phyloP scores from a whole-genome alignment of 2,113 vertebrate species.

The Syngnathus typhle region DNA sequence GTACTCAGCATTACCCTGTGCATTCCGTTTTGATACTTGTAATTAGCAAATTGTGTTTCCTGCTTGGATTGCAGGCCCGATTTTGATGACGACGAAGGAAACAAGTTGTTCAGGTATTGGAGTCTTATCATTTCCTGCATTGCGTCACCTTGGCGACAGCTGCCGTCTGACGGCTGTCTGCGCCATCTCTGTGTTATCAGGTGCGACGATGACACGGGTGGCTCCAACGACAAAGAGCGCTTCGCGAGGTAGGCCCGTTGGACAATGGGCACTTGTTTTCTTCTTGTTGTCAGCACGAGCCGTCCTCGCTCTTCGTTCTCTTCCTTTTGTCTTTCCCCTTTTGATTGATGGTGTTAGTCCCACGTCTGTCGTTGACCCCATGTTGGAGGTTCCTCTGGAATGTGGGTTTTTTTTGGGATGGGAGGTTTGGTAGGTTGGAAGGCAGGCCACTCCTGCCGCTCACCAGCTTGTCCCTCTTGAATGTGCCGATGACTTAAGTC shows the following conservation, averaged over 20 bases:
- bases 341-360: not conserved
- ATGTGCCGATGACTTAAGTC: constrained; percentile 29
- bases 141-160: not conserved
- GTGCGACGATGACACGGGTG: constrained; percentile 84
- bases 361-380: no score
- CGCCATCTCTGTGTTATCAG: constrained; percentile 57
- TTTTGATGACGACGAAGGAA: constrained; percentile 77
- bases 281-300: not conserved
- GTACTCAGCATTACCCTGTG: not conserved
- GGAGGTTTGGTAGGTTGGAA: constrained; percentile 77
- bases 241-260: constrained; percentile 85
- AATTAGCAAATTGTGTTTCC: not conserved
- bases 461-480: constrained; percentile 36
- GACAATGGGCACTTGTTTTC: no score
- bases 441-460: constrained; percentile 45
- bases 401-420: no score
- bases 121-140: not conserved
- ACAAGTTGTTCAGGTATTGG: constrained; percentile 89
- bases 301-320: not conserved
- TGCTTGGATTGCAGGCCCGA: constrained; percentile 51
- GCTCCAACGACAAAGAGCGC: constrained; percentile 86
- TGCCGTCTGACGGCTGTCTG: not conserved
- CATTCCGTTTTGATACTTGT: no score
- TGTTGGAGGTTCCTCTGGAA: no score
- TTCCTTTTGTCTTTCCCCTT: not conserved